A percentile compares a stretch with the other conserved stretches of the same genome.
Conservation (phyloP, 1,140 invertebrate species). For the Brachionus manjavacas region DNA sequence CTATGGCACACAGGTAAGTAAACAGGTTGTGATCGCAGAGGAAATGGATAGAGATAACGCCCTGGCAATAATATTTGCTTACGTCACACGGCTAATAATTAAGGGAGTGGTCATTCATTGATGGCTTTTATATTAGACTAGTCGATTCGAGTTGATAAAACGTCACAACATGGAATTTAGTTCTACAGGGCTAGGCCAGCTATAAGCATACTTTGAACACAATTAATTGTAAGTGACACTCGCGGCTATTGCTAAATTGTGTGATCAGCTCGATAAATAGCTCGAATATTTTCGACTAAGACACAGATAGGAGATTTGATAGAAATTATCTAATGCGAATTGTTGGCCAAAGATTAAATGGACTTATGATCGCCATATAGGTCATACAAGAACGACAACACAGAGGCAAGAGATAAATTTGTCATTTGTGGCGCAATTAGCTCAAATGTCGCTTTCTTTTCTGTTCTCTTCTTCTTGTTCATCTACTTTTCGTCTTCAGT, state of each 20-base stretch:
- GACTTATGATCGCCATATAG: neutral
- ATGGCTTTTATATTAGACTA: neutral
- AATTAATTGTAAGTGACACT: neutral
- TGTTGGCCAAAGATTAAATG: neutral
- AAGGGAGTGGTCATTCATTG: neutral
- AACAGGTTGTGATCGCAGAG: neutral
- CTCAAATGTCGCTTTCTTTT: neutral
- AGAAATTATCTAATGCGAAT: neutral
- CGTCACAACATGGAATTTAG: conserved; percentile 9
- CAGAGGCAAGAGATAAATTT: too few species aligned
- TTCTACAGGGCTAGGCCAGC: neutral
- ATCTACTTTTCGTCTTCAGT: too few species aligned
- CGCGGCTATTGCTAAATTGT: neutral
- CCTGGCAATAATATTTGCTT: conserved; percentile 4
- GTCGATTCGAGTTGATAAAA: conserved; percentile 19
- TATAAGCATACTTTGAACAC: neutral
- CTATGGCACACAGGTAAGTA: neutral
- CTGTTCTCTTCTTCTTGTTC: too few species aligned
- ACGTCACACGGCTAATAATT: neutral
- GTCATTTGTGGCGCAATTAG: neutral
- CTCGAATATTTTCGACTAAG: neutral
- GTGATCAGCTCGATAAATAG: neutral
- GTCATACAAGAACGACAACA: neutral
- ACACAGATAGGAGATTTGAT: neutral
- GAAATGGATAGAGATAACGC: neutral